Conservation (phyloP, 2,113 vertebrate species). For the Ardeotis arabs region DNA sequence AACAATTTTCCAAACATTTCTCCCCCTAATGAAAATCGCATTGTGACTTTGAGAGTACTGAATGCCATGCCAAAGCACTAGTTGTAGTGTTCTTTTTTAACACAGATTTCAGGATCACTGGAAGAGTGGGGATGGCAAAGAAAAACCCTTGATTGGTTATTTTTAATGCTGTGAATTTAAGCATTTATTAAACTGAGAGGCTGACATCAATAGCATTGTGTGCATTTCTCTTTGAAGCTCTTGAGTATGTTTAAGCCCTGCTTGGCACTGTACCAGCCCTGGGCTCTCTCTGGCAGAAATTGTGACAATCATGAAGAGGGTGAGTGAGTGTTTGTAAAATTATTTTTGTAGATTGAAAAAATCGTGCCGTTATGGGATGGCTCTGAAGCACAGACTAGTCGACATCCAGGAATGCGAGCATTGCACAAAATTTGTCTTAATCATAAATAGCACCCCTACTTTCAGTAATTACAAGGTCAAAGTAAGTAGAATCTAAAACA, state of each 20-base stretch:
- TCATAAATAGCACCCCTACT: not conserved
- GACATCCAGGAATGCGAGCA: not conserved
- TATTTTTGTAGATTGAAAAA: constrained; percentile 7
- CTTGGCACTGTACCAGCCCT: constrained; percentile 54
- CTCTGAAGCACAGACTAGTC: not conserved
- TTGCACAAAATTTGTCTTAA: not conserved
- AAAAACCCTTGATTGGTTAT: constrained; percentile 37
- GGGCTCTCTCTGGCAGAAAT: constrained; percentile 45
- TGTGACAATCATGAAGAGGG: not conserved
- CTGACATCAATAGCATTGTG: constrained; percentile 61
- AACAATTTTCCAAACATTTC: constrained; percentile 63
- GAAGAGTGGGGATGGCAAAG: not conserved
- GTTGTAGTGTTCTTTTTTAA: not conserved
- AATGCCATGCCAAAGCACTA: not conserved
- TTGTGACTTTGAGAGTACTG: not conserved
- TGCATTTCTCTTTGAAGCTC: constrained; percentile 64
- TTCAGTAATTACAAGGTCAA: not conserved
- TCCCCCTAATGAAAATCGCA: constrained; percentile 29
- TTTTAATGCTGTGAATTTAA: constrained; percentile 63
- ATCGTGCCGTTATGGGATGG: not conserved
- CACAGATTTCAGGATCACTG: not conserved
- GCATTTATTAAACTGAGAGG: constrained; percentile 48
- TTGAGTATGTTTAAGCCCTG: constrained; percentile 41
- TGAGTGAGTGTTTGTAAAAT: constrained; percentile 3
- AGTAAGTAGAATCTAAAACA: not conserved